Evolutionary conservation across 2,113 vertebrate genomes (phyloP), one percentile per base, ranked within the genome.

Genomic region (Herpetotheres cachinnans): DNA sequence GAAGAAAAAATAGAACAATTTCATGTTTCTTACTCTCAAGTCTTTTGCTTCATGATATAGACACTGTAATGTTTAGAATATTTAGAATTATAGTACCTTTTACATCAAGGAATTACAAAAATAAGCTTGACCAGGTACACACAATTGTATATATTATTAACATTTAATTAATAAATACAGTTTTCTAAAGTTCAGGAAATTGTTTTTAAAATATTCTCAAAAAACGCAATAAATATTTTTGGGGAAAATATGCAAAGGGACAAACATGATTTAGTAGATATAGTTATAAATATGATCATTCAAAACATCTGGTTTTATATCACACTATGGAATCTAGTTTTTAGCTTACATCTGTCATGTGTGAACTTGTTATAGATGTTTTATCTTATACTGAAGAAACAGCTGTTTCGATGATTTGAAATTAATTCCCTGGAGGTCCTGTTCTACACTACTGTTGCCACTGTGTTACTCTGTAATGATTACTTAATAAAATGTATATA

Each of bases 301-400:
- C 97, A 98, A 98, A 98, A 98, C 98, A 98, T 98, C 98, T 98
- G 98, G 89, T 97, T 98, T 98, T 98, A 89, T 87, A 95, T 98
- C 97, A 97, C 97, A 98, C 98, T 97, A 36, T 91, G 71, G 93
- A 98, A 97, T 97, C 97, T 96, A 97, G 95, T 58, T 98, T 98
- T 97, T 97, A 97, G 81, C 97, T 97, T 98, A 83, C 98, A 98
- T 98, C 98, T 98, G 98, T 97, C 98, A 98, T 98, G 98, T 98
- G 98, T 98, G 98, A 98, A 98, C 97, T 98, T 98, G 98, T 98
- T 98, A 98, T 97, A 95, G 97, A 98, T 98, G 97, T 98, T 98
- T 98, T 98, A 97, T 98, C 97, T 97, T 98, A 96, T 97, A 97
- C 91, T 96, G 96, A 98, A 97, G 97, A 98, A 98, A 98, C 98